Percentiles rank a stretch among this genome's conserved stretches.
These are phyloP conservation scores for Oreochromis tanganicae DNA, from an alignment of 2,113 vertebrate species.

Conservation along the genomic window DNA sequence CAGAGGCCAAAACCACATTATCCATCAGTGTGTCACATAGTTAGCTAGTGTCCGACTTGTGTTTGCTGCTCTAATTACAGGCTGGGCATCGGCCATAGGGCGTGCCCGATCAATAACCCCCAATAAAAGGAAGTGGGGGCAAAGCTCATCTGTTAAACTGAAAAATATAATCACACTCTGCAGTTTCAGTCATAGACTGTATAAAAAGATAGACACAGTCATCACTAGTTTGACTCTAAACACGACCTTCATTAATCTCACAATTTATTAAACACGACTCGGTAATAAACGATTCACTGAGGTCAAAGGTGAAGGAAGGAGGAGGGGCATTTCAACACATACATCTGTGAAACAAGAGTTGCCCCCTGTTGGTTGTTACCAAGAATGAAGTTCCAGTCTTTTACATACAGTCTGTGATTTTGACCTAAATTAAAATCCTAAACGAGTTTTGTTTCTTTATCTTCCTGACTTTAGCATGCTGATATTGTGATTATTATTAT, in stretches of 20 bases:
- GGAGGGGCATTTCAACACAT: not conserved
- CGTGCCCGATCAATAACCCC: not conserved
- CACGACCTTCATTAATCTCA: not conserved
- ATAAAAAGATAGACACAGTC: not conserved
- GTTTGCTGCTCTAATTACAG: not conserved
- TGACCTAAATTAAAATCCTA: not conserved
- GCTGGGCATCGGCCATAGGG: not conserved
- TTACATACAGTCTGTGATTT: not conserved
- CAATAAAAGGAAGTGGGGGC: not conserved
- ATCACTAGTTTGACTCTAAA: not conserved
- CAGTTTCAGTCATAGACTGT: not conserved
- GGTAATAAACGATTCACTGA: not conserved
- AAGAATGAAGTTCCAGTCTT: not conserved
- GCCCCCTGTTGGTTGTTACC: not conserved
- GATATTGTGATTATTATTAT: not conserved
- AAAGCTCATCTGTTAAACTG: not conserved
- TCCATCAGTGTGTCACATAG: not conserved
- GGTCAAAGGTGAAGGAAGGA: not conserved
- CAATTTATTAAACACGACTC: not conserved
- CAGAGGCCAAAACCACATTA: not conserved
- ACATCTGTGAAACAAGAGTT: not conserved
- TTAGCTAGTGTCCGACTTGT: not conserved
- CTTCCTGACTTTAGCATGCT: not conserved
- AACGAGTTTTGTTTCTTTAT: not conserved
- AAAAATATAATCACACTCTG: not conserved